Base-by-base conservation (phyloP, 2,797 vertebrate species). In the Chaetophractus vellerosus region DNA sequence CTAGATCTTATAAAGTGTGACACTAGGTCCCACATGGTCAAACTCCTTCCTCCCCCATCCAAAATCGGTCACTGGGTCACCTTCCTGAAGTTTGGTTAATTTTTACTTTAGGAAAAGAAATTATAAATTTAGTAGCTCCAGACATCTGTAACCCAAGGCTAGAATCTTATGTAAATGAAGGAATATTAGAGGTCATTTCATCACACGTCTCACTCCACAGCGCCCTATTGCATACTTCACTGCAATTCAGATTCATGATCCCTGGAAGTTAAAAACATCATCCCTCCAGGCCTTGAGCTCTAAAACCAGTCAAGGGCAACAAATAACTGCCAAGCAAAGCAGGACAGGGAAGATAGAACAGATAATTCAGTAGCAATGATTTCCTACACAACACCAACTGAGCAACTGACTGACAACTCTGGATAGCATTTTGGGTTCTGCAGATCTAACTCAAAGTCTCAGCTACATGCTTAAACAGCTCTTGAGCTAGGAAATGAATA, bases 201-300 rank as follows among this genome's bases (percentile, higher is more conserved):
- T 61, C 57, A 75, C 72, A 68, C 16, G n/a, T 93, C 45, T 87
- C 83, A 91, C 93, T 82, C 69, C 64, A 84, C 68, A 93, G 61
- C 16, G 41, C 76, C 76, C 63, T 76, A 41, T 33, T 59, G 14
- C 64, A 76, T 76, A 85, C 36, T 96, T 88, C 38, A 83, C 7
- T 72, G 90, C 78, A 72, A 92, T 88, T 94, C 78, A 92, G 78
- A 94, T 81, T 90, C 74, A 76, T 86, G 88, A 95, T 26, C 64
- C 63, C 21, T 48, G 52, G 48, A 94, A 92, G 64, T 90, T 94
- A 55, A 88, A 95, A 93, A 88, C 66, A 55, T 38, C 61, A 90
- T 33, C 50, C 55, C 9, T 63, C 48, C 19, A 69, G 61, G n/a
- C 91, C 59, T 88, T 45, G 64, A 83, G 66, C 82, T 90, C 88